Percentiles rank a stretch among this genome's conserved stretches.
Evolutionary conservation across 2,888 invertebrate species (phyloP).

Genomic region (Drosophila glabriapex): DNA sequence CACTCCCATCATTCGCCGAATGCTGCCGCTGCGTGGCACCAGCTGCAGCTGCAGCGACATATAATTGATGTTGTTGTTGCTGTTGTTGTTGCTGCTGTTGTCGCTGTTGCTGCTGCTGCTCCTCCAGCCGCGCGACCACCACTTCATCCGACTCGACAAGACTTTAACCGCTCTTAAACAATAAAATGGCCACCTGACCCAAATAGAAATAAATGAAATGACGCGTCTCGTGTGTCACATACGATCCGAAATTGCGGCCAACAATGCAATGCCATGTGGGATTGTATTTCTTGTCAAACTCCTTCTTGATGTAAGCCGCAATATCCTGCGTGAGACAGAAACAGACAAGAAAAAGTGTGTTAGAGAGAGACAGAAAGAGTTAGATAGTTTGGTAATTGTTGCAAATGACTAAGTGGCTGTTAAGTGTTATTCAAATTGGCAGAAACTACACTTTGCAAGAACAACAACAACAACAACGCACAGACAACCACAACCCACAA

Average conservation of each 20-base stretch:
- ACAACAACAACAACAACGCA: neutral
- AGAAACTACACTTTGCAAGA: constrained; percentile 53
- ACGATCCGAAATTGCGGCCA: constrained; percentile 99
- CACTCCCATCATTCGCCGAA: constrained; percentile 14
- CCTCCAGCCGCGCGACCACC: constrained; percentile 72
- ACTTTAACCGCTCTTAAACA: constrained; percentile 98
- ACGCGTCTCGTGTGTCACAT: constrained; percentile 99
- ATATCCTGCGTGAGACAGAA: constrained; percentile 90
- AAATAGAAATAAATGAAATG: constrained; percentile 99
- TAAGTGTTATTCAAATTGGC: constrained; percentile 63
- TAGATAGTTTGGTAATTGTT: constrained; percentile 13
- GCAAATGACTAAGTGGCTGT: constrained; percentile 51
- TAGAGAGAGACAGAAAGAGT: neutral
- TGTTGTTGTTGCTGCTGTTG: constrained; percentile 29
- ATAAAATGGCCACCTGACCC: constrained; percentile 98
- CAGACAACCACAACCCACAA: neutral
- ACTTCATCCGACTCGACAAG: constrained; percentile 79
- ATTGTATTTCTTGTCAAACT: constrained; percentile 99
- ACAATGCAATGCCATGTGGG: constrained; percentile 99
- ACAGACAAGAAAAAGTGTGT: neutral
- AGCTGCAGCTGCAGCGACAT: constrained; percentile 17
- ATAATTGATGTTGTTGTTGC: constrained; percentile 26
- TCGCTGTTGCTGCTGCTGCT: constrained; percentile 45
- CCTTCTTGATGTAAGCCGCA: constrained; percentile 99
- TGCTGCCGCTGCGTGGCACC: constrained; percentile 25